Percentiles rank a stretch among this genome's conserved stretches.
Evolutionary conservation across 2,797 vertebrate genomes (phyloP).

Genomic region (Pangasius djambal): DNA sequence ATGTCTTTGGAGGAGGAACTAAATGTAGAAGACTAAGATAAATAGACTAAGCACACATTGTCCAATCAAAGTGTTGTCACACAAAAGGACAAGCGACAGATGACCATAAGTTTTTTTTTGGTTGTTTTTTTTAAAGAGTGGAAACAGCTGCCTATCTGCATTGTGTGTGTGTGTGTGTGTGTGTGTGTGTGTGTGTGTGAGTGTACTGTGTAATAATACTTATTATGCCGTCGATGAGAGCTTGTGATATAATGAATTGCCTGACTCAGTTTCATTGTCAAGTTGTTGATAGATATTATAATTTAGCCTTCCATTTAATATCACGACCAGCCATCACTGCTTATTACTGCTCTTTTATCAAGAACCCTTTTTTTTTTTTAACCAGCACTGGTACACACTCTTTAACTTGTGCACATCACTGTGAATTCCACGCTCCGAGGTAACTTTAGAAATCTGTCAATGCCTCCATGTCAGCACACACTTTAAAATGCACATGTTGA

Average conservation of each 20-base stretch:
- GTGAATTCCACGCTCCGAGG: background rate
- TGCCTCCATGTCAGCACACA: conserved; percentile 1
- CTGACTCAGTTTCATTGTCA: background rate
- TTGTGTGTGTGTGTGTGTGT: background rate
- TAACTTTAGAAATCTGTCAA: background rate
- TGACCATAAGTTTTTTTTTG: no score
- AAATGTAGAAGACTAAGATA: background rate
- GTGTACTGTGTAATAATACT: background rate
- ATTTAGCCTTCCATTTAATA: background rate
- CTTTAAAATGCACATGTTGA: background rate
- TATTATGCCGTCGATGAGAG: background rate
- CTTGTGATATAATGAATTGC: conserved; percentile 7
- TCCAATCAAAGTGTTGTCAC: background rate
- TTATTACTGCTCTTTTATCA: background rate
- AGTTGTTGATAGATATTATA: background rate
- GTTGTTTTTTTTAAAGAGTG: no score
- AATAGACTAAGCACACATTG: background rate
- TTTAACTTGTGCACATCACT: background rate
- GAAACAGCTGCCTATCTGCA: no score
- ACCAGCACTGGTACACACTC: background rate
- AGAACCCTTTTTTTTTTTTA: background rate
- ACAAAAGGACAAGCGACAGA: background rate
- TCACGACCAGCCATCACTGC: no score
- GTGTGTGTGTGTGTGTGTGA: background rate
- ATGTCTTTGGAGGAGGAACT: background rate